Conservation (phyloP, 92 coral and sea anemone genomes). For the Epizoanthus illoricatus region DNA sequence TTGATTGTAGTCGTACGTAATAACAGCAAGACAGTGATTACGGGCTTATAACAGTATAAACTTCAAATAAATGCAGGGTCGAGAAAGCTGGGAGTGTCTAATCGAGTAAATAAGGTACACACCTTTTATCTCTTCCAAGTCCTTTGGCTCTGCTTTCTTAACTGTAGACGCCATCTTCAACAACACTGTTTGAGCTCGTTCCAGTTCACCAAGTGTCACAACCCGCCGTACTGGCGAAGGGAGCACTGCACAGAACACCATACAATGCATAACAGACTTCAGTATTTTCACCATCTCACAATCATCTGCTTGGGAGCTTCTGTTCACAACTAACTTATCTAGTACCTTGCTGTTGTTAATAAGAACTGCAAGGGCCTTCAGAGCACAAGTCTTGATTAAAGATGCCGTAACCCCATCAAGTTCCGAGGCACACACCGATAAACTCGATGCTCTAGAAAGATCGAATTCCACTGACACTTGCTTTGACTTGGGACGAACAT, state of each 20-base stretch:
- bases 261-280: constrained; percentile 53
- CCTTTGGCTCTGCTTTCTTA: constrained; percentile 27
- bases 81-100: background rate
- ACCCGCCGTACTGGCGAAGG: constrained; percentile 73
- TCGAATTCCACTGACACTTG: constrained; percentile 11
- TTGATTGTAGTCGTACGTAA: background rate
- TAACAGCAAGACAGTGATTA: background rate
- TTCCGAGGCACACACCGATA: constrained; percentile 32
- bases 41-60: too few relatives aligned
- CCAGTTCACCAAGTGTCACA: constrained; percentile 71
- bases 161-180: constrained; percentile 51
- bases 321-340: constrained; percentile 47
- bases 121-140: constrained; percentile 55
- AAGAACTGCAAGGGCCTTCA: constrained; percentile 74
- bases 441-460: constrained; percentile 25
- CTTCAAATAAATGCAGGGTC: too few relatives aligned
- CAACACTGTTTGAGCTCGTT: constrained; percentile 75
- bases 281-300: constrained; percentile 39
- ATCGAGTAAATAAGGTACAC: background rate
- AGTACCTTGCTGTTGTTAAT: constrained; percentile 60
- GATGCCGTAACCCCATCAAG: constrained; percentile 50
- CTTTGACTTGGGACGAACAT: background rate
- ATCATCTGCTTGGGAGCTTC: constrained; percentile 22
- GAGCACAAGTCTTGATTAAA: constrained; percentile 62
- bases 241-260: constrained; percentile 71